These are phyloP conservation scores for Colaptes auratus DNA, from an alignment of 2,113 vertebrate genomes.

Conservation along the genomic window DNA sequence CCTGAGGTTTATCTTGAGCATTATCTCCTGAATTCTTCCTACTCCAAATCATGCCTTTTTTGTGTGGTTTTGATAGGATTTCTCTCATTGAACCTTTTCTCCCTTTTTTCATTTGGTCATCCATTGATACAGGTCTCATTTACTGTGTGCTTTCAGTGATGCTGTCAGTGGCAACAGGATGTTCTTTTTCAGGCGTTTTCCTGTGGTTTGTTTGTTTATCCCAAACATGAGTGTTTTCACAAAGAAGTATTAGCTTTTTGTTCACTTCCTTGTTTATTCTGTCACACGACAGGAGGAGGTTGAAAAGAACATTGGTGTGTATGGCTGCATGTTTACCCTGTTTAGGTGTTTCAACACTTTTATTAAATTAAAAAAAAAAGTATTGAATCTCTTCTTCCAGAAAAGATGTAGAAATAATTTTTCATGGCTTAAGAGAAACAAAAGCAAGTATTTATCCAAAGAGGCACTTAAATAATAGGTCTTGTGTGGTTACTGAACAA, in stretches of 20 bases:
- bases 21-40: neutral
- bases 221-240: neutral
- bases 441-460: neutral
- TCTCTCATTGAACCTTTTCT: neutral
- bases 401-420: neutral
- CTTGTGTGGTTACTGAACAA: neutral
- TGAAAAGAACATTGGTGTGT: neutral
- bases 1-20: neutral
- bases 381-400: neutral
- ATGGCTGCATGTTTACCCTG: neutral
- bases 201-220: neutral
- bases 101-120: neutral
- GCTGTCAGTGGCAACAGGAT: neutral
- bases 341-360: conserved; percentile 13
- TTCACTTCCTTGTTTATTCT: conserved; percentile 36
- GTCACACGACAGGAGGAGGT: neutral
- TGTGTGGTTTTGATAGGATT: neutral
- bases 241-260: neutral
- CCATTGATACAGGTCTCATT: neutral
- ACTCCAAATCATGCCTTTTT: neutral
- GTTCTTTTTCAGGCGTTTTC: neutral
- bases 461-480: neutral
- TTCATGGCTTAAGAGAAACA: neutral
- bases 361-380: neutral
- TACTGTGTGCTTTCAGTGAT: neutral